These are phyloP conservation scores for Tenthredo distinguenda DNA, from an alignment of 2,888 invertebrate species.

Conservation along the genomic window DNA sequence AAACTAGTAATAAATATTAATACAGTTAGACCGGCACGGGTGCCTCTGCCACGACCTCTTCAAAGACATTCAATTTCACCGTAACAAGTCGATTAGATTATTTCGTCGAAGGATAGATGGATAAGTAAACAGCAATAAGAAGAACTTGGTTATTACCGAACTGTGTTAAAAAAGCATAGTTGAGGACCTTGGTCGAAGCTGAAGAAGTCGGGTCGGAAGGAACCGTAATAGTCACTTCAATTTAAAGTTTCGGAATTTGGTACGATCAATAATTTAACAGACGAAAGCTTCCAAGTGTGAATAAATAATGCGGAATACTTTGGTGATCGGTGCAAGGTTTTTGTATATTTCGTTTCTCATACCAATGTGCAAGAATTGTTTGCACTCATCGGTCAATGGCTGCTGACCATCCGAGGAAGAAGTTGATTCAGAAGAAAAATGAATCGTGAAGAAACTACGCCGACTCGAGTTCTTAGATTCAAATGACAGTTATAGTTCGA, in stretches of 20 bases:
- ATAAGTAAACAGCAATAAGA: background rate
- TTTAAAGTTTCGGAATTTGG: background rate
- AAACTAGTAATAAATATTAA: constrained; percentile 13
- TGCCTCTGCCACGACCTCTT: background rate
- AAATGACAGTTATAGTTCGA: background rate
- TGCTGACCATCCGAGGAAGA: background rate
- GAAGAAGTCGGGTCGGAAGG: background rate
- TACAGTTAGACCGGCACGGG: constrained; percentile 24
- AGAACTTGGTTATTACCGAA: background rate
- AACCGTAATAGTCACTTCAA: background rate
- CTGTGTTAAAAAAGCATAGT: background rate
- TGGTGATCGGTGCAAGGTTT: background rate
- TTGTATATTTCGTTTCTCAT: background rate
- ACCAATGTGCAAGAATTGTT: background rate
- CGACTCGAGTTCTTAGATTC: background rate
- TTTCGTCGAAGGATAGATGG: background rate
- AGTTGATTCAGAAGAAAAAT: background rate
- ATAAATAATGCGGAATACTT: background rate
- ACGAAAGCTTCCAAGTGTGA: too few relatives aligned
- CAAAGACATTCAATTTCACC: constrained; percentile 10
- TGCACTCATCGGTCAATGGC: background rate
- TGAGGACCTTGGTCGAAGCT: background rate
- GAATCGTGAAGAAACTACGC: background rate
- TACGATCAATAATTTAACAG: background rate
- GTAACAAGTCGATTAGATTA: background rate